Evolutionary conservation across 2,797 vertebrate genomes (phyloP), one percentile per base, ranked within the genome.

Genomic region (Myotis daubentonii): DNA sequence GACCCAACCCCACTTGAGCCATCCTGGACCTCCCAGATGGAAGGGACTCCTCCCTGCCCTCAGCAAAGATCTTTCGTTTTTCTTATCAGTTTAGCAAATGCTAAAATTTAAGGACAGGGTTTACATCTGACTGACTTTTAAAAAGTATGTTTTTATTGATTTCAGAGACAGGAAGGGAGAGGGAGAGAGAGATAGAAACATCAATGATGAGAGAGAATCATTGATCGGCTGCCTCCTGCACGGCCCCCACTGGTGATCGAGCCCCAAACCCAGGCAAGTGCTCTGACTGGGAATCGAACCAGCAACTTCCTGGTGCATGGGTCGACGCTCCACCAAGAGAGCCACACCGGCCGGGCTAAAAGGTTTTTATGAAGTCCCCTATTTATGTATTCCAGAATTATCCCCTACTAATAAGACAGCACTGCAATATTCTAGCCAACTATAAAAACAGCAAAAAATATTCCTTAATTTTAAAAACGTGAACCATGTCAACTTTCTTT

Each of bases 381-480:
- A 97, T 97, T 97, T 98, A 97, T 96, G 86, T 93, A 83, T 94
- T 98, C 80, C 15, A 94, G 97, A 97, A 97, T 98, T 97, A 98
- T 97, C 97, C 97, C 97, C 84, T 89, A 94, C 98, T 87, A 93
- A 92, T 97, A 97, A 97, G 95, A 98, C 96, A 97, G 91, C 2
- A 55, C 98, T 97, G 95, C 78, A 97, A 96, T 97, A 71, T 97
- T 94, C 96, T 80, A 55, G 94, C 96, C 97, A 96, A 95, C 92
- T 95, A 96, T 97, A 97, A 98, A 94, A 98, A 87, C 72, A 97
- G 93, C 28, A 92, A 97, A 94, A 97, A 97, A 96, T 97, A 96
- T 97, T 98, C 95, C 97, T 98, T 98, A 98, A 98, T 98, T 98
- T 96, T 97, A 98, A 98, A 97, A 98, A 97, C 96, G 97, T 95